Evolutionary conservation across 2,113 vertebrate species (phyloP).

Genomic region (Sturnus vulgaris): DNA sequence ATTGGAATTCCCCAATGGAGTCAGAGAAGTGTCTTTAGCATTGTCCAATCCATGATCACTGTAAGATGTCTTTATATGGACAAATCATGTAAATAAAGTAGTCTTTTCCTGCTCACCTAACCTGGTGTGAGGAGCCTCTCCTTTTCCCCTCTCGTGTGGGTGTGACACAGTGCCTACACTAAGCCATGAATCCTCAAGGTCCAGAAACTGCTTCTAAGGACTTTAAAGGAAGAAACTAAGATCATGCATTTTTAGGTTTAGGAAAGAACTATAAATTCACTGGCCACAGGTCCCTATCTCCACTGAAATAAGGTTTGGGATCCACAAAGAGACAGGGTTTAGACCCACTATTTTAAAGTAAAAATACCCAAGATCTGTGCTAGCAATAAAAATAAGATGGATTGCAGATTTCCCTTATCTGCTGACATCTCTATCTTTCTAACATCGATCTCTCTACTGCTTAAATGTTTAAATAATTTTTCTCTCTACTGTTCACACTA

Average conservation of each 20-base stretch:
- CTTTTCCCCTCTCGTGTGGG: too few species aligned
- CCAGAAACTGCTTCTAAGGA: background rate
- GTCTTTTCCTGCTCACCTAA: too few species aligned
- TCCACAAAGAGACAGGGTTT: background rate
- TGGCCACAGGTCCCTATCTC: background rate
- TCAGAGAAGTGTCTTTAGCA: too few species aligned
- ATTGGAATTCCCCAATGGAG: too few species aligned
- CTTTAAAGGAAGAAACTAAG: background rate
- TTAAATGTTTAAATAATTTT: background rate
- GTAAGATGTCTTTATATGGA: too few species aligned
- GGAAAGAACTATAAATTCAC: background rate
- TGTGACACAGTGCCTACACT: too few species aligned
- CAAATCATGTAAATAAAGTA: too few species aligned
- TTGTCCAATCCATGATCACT: too few species aligned
- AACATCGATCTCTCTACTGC: background rate
- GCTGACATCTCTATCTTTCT: background rate
- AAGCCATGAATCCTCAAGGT: background rate
- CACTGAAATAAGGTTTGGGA: background rate
- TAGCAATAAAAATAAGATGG: background rate
- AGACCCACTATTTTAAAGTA: background rate
- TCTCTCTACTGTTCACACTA: background rate
- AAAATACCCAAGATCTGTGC: background rate
- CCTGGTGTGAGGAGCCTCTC: too few species aligned
- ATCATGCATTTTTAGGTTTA: background rate
- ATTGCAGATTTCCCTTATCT: background rate